A percentile compares a stretch with the other conserved stretches of the same genome.
Conservation (phyloP, 2,797 vertebrate genomes). For the Leuciscus waleckii region DNA sequence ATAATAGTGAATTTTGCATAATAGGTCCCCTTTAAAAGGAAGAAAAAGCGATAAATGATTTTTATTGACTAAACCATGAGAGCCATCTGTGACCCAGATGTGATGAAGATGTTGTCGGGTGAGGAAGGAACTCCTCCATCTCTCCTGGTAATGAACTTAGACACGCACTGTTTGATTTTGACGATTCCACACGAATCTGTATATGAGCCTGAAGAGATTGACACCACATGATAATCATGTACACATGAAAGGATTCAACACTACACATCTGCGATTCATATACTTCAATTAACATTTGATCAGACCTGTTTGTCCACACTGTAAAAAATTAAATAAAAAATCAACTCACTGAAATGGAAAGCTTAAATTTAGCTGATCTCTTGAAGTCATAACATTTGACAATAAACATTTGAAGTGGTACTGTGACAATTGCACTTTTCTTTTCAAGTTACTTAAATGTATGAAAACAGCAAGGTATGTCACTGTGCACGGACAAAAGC, state of each 20-base stretch:
- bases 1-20: too few relatives aligned
- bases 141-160: slow-evolving; percentile 72
- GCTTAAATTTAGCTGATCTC: neutral
- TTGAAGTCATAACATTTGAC: neutral
- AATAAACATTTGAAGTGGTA: neutral
- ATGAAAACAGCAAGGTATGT: neutral
- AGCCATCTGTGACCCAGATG: slow-evolving; percentile 69
- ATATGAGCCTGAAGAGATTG: slow-evolving; percentile 71
- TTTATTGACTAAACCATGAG: slow-evolving; percentile 68
- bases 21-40: neutral
- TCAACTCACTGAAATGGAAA: neutral
- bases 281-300: neutral
- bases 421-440: neutral
- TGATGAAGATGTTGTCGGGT: slow-evolving; percentile 74
- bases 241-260: slow-evolving; percentile 6
- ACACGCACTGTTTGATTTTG: slow-evolving; percentile 61
- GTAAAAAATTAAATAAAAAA: neutral
- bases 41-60: neutral
- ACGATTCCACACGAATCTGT: slow-evolving; percentile 56
- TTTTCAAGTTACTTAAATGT: neutral
- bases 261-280: too few relatives aligned
- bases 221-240: neutral
- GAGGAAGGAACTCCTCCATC: slow-evolving; percentile 72
- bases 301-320: neutral
- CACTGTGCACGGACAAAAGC: neutral